Evolutionary conservation across 2,113 vertebrate species (phyloP).

Genomic region (Scartelaos histophorus): DNA sequence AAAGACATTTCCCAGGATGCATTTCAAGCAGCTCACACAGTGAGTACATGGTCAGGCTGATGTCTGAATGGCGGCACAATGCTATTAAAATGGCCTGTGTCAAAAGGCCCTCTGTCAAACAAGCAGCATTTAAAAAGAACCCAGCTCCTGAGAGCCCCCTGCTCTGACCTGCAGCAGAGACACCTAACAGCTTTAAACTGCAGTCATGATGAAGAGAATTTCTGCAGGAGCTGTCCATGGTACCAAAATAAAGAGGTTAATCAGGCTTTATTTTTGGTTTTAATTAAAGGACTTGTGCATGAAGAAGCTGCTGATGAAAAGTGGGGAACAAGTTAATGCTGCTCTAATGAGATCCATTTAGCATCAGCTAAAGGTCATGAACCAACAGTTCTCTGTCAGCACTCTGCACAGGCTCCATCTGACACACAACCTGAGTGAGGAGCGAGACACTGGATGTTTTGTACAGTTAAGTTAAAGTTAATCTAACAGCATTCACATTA

Average conservation of each 20-base stretch:
- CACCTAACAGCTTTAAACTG: slow-evolving; percentile 20
- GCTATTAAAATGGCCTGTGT: slow-evolving; percentile 44
- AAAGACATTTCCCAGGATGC: slow-evolving; percentile 71
- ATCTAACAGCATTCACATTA: slow-evolving; percentile 1
- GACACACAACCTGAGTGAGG: slow-evolving; percentile 19
- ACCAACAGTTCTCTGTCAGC: slow-evolving; percentile 39
- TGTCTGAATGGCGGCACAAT: slow-evolving; percentile 46
- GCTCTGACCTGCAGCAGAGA: slow-evolving; percentile 5
- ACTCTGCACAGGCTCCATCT: slow-evolving; percentile 31
- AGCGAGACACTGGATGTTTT: neutral
- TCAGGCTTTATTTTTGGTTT: slow-evolving; percentile 48
- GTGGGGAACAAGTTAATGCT: slow-evolving; percentile 42
- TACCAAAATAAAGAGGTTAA: slow-evolving; percentile 48
- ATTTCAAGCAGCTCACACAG: slow-evolving; percentile 48
- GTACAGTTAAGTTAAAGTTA: neutral
- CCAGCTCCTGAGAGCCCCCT: slow-evolving; percentile 11
- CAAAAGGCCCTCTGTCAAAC: slow-evolving; percentile 21
- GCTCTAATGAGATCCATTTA: slow-evolving; percentile 62
- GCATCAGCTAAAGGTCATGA: slow-evolving; percentile 57
- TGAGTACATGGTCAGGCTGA: slow-evolving; percentile 22
- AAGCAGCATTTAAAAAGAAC: slow-evolving; percentile 23
- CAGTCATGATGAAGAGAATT: slow-evolving; percentile 31
- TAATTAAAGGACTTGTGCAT: slow-evolving; percentile 57
- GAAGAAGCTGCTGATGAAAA: slow-evolving; percentile 50
- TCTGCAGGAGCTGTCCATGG: slow-evolving; percentile 24